Conservation (phyloP, 2,113 vertebrate genomes). For the Lichenostomus cassidix region DNA sequence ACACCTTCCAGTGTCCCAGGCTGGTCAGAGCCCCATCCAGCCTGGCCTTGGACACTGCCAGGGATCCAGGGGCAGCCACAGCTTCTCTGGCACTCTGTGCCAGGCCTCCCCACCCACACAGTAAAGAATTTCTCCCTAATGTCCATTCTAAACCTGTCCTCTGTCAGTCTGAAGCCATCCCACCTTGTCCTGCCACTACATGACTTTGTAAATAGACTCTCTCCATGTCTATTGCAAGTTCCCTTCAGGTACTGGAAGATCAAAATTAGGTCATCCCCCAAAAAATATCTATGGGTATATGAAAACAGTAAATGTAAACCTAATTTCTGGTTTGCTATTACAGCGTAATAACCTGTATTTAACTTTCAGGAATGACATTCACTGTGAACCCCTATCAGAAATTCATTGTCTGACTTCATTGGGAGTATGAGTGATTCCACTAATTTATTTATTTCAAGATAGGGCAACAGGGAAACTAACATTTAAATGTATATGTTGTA, state of each 20-base stretch:
- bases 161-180: background rate
- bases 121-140: background rate
- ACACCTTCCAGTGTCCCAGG: fast-evolving
- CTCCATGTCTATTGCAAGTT: background rate
- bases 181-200: background rate
- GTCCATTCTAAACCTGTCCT: background rate
- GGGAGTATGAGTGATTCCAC: background rate
- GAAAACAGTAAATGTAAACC: background rate
- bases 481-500: background rate
- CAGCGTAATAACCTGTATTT: background rate
- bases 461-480: background rate
- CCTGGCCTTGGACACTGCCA: background rate
- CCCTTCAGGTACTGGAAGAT: background rate
- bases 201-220: too few species aligned
- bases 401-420: background rate
- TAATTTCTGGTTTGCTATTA: background rate
- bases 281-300: background rate
- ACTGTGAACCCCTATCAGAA: background rate
- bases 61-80: fast-evolving
- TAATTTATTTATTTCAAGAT: background rate
- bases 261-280: background rate
- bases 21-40: fast-evolving
- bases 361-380: background rate
- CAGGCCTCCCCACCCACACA: background rate
- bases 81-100: background rate